Evolutionary conservation across 2,113 vertebrate species (phyloP).

Genomic region (Nicator chloris): DNA sequence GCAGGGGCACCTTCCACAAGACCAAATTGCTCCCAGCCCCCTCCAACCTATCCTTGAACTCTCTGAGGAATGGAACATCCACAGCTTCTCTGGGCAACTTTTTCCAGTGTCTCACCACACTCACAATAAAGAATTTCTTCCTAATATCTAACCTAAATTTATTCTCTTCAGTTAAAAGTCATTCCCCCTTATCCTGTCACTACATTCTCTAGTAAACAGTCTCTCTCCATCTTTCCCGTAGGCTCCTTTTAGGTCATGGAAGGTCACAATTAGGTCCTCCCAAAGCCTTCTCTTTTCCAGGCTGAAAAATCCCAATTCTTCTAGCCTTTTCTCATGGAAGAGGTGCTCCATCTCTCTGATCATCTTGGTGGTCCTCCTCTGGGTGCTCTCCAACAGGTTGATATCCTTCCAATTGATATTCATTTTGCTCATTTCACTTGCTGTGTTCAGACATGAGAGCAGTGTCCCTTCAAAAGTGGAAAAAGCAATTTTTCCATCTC

Average conservation of each 20-base stretch:
- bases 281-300: background rate
- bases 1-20: background rate
- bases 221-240: background rate
- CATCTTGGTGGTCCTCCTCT: background rate
- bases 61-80: background rate
- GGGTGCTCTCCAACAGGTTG: background rate
- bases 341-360: background rate
- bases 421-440: background rate
- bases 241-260: background rate
- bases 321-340: background rate
- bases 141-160: background rate
- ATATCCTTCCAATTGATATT: background rate
- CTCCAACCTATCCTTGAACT: background rate
- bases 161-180: background rate
- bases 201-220: background rate
- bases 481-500: background rate
- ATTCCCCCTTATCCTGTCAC: background rate
- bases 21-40: background rate
- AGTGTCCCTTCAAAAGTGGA: background rate
- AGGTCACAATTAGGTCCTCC: background rate
- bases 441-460: background rate
- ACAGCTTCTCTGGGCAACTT: background rate
- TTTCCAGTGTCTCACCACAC: background rate
- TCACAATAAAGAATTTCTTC: background rate
- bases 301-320: background rate